Evolutionary conservation across 2,113 vertebrate genomes (phyloP), one percentile per base, ranked within the genome.

Genomic region (Chinchilla lanigera): DNA sequence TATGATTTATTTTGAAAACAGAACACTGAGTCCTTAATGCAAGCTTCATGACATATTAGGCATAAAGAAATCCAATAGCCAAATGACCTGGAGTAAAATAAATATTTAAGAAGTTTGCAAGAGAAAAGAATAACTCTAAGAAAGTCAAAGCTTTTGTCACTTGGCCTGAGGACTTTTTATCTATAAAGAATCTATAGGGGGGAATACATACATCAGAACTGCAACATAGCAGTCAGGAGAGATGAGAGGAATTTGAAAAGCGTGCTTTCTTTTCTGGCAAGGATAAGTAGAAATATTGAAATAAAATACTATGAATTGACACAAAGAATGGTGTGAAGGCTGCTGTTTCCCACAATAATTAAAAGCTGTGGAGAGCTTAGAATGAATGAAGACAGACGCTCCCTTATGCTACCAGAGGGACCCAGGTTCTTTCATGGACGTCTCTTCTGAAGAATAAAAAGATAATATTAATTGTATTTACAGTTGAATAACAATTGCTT

Each of bases 61-160:
- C 80, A 94, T 50, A 38, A 61, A 92, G 71, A 61, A 88, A 94
- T 71, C 33, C 61, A 54, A 38, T 3, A 63, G 50, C 11, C 14
- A 20, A 89, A 63, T n/a, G 8, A 86, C 52, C 26, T 65, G 38
- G 73, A 97, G 73, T 35, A 69, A 73, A 93, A 90, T 52, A 81
- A 71, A 90, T 95, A 73, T 89, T 93, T 80, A 24, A 63, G 80
- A 86, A 93, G 30, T n/a, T 8, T 35, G 12, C 26, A 10, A 86
- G 22, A 90, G 65, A 41, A 86, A 93, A 90, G 28, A 93, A 69
- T 33, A 26, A 35, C n/a, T 54, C 10, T 14, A 82, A n/a, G 47
- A 60, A 77, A 77, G 54, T 89, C 71, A 90, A 75, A 93, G 65
- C 75, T 90, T 38, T 58, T 94, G 13, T 92, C 83, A 33, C 60